Evolutionary conservation across 2,888 invertebrate genomes (phyloP).

Genomic region (Apeira syringaria): DNA sequence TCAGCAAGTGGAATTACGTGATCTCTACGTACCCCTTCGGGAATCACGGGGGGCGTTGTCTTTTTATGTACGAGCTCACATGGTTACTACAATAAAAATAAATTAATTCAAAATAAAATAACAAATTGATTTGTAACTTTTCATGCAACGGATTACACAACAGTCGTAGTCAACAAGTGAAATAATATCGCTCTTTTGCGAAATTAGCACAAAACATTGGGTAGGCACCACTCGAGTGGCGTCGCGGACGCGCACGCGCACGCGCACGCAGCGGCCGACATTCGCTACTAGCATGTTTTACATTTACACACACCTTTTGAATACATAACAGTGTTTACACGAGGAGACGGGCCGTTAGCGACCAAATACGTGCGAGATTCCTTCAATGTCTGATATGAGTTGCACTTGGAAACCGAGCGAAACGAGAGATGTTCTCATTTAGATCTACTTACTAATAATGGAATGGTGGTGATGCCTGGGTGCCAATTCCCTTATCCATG

Average conservation of each 20-base stretch:
- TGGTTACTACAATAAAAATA: no score
- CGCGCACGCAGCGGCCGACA: slow-evolving; percentile 50
- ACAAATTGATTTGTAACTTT: no score
- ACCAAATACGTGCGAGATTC: slow-evolving; percentile 26
- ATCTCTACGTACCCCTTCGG: no score
- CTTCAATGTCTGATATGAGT: slow-evolving; percentile 42
- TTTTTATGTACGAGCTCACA: no score
- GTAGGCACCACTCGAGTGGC: slow-evolving; percentile 40
- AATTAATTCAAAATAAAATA: no score
- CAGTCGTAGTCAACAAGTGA: slow-evolving; percentile 11
- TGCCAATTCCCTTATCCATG: no score
- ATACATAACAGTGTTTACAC: slow-evolving; percentile 50
- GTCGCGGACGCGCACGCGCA: no score
- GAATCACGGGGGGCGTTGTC: no score
- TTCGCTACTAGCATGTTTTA: slow-evolving; percentile 56
- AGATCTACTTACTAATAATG: no score
- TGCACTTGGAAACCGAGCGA: slow-evolving; percentile 60
- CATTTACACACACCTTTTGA: slow-evolving; percentile 53
- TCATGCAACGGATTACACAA: slow-evolving; percentile 1
- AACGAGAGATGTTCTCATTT: no score
- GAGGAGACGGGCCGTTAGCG: slow-evolving; percentile 66
- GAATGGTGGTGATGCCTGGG: no score
- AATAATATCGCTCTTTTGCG: slow-evolving; percentile 29
- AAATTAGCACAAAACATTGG: slow-evolving; percentile 36
- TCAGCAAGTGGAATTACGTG: no score